phyloP scores from a whole-genome alignment of 2,888 invertebrate genomes.

The Mythimna pallens region DNA sequence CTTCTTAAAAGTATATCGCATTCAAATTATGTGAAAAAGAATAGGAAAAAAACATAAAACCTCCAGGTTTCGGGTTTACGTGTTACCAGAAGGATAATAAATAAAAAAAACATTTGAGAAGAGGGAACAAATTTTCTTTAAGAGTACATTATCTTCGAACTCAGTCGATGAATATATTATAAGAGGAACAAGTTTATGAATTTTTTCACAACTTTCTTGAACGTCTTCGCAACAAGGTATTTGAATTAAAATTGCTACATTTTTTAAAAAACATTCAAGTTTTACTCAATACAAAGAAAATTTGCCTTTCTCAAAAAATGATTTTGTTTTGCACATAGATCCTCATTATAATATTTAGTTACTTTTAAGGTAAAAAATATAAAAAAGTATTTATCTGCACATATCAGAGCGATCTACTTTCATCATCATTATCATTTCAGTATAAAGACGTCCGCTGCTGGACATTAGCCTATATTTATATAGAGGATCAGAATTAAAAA shows the following conservation, averaged over 20 bases:
- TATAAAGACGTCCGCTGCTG: background rate
- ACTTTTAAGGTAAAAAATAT: background rate
- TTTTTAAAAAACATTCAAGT: slow-evolving; percentile 11
- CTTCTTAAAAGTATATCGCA: slow-evolving; percentile 14
- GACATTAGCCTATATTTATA: background rate
- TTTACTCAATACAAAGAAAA: background rate
- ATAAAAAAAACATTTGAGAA: slow-evolving; percentile 46
- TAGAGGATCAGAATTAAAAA: background rate
- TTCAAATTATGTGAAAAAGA: slow-evolving; percentile 24
- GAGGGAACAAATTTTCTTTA: slow-evolving; percentile 25
- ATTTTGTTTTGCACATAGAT: background rate
- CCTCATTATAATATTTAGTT: background rate
- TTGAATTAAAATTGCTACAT: slow-evolving; percentile 55
- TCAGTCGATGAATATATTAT: slow-evolving; percentile 66
- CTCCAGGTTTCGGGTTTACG: slow-evolving; percentile 23
- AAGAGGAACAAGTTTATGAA: slow-evolving; percentile 61
- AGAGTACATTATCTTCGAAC: slow-evolving; percentile 50
- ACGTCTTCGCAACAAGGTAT: slow-evolving; percentile 60
- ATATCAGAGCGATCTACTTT: background rate
- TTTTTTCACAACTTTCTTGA: slow-evolving; percentile 64
- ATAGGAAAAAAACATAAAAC: slow-evolving; percentile 34
- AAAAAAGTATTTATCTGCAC: too few species aligned
- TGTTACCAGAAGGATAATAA: slow-evolving; percentile 26
- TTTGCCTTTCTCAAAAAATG: background rate
- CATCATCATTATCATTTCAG: background rate